Conservation (phyloP, 2,888 invertebrate genomes). For the Leucophora obtusa region DNA sequence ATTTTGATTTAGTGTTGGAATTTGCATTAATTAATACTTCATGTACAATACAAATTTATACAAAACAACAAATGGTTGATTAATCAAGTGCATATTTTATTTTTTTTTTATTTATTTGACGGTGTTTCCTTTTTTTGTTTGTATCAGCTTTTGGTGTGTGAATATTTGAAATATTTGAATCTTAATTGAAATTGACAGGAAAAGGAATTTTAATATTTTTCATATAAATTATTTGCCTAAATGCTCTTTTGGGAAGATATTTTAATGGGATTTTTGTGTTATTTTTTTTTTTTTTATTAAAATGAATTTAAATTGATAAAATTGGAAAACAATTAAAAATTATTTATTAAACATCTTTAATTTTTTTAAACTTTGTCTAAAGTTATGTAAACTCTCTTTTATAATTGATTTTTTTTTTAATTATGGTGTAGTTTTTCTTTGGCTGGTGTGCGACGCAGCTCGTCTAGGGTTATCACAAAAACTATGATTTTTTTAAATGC, state of each 20-base stretch:
- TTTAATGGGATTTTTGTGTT: too few relatives aligned
- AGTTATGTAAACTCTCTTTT: too few relatives aligned
- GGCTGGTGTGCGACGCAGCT: too few relatives aligned
- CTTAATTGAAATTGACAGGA: conserved; percentile 46
- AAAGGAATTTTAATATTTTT: conserved; percentile 34
- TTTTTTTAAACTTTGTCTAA: too few relatives aligned
- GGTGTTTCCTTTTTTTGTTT: conserved; percentile 7
- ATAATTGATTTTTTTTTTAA: too few relatives aligned
- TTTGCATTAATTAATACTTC: conserved; percentile 53
- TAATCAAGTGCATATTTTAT: conserved; percentile 36
- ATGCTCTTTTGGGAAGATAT: background rate
- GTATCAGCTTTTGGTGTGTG: background rate
- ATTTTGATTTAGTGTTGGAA: conserved; percentile 51
- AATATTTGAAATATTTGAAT: conserved; percentile 31
- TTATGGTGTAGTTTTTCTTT: too few relatives aligned
- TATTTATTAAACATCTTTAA: too few relatives aligned
- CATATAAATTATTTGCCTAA: conserved; percentile 7
- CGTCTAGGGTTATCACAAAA: too few relatives aligned
- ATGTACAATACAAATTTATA: conserved; percentile 1
- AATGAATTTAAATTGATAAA: too few relatives aligned
- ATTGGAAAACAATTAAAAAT: too few relatives aligned
- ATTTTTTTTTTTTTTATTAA: too few relatives aligned
- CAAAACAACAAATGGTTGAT: conserved; percentile 25
- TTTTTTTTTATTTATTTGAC: conserved; percentile 13
- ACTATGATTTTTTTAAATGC: too few relatives aligned